Base-by-base conservation (phyloP, 2,888 invertebrate genomes). In the Temnothorax ravouxi region DNA sequence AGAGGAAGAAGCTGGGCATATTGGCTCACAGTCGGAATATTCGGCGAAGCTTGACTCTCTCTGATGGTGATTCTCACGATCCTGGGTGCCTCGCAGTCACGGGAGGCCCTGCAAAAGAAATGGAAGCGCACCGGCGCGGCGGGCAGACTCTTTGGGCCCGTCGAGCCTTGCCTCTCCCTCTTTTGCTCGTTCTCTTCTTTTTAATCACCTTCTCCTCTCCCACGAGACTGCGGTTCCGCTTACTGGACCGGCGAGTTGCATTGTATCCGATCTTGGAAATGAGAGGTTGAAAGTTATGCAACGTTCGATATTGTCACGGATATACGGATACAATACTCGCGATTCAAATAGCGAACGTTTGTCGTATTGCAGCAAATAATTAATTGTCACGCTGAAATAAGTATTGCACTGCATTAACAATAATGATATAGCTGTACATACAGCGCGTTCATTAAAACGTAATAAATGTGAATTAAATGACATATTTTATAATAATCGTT, bases 61-160 rank as follows among this genome's bases (percentile, higher is more conserved):
- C 29, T 29, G 75, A 76, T 44, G 64, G 62, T 21, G 77, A 21
- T 82, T 82, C 81, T 82, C 81, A 82, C 81, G 81, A 82, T 82
- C 76, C 38, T 71, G 56, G 54, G 34, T 44, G 44, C 52, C 69
- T 66, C 44, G 62, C 52, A 56, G 81, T 76, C 81, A 82, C 62
- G 81, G 76, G 81, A 82, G 62, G 81, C 21, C 47, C 64, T 13
- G 81, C 52, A 76, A 76, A 76, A 82, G 81, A 82, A 82, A 82
- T 82, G 62, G 81, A 82, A 62, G 75, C 41, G 61, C n/a, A 61
- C 59, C 52, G 74, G 38, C 71, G 72, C 52, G 74, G 38, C 71
- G 72, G 29, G 80, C 75, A 52, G 50, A 50, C 80, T 56, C 47
- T 59, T 59, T 6, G 72, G 81, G 50, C 62, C 44, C n/a, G 29